These are phyloP conservation scores for Ichneumon xanthorius DNA, from an alignment of 2,888 invertebrate species.

Conservation along the genomic window DNA sequence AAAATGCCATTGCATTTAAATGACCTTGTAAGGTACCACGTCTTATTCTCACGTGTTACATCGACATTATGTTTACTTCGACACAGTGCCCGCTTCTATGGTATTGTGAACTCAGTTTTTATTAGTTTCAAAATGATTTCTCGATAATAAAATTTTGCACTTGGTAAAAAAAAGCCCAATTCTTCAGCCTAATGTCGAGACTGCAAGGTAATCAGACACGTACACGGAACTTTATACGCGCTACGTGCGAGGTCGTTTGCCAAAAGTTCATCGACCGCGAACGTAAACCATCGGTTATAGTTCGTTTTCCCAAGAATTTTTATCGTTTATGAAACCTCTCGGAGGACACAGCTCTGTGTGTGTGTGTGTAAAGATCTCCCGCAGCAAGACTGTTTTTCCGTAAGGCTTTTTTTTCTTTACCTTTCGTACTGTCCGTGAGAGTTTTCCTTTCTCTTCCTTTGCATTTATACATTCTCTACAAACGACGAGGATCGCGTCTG, in stretches of 20 bases:
- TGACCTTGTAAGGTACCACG: not conserved
- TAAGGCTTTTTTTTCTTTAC: not conserved
- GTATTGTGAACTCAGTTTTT: no score
- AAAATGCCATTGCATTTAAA: not conserved
- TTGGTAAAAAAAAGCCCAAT: not conserved
- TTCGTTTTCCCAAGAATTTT: slow-evolving; percentile 1
- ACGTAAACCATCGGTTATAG: slow-evolving; percentile 5
- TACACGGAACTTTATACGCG: not conserved
- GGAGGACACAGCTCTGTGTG: not conserved
- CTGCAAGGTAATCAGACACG: not conserved
- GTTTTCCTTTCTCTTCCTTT: not conserved
- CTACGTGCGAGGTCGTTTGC: slow-evolving; percentile 5
- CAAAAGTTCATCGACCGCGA: slow-evolving; percentile 8
- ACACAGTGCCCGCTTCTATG: no score
- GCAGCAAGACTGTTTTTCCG: not conserved
- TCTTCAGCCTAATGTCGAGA: not conserved
- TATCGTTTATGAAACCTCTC: not conserved
- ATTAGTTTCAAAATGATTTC: no score
- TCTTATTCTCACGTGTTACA: not conserved
- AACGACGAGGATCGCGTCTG: slow-evolving; percentile 9
- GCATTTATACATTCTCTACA: slow-evolving; percentile 6
- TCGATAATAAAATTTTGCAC: not conserved
- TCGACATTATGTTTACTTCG: no score
- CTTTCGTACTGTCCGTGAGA: not conserved
- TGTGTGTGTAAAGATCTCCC: not conserved